Conservation (phyloP, 2,797 vertebrate species). For the Phoxinus dragarum region DNA sequence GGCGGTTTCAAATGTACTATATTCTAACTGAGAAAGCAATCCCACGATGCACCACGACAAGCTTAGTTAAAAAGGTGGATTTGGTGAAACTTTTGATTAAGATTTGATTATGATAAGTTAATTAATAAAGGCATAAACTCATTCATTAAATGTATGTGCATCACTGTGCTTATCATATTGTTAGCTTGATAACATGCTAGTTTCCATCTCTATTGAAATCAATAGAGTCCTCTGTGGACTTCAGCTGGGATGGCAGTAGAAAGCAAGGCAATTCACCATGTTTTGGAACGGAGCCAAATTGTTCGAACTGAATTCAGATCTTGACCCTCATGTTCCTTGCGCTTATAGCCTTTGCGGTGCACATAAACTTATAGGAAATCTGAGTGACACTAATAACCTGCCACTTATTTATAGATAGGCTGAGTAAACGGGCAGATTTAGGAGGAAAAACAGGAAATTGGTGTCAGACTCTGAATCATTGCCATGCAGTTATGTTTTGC, state of each 20-base stretch:
- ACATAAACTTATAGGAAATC: background rate
- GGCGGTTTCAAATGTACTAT: background rate
- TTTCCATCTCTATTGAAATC: background rate
- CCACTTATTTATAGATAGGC: conserved; percentile 16
- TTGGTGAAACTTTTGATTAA: too few relatives aligned
- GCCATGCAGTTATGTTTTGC: background rate
- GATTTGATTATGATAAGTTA: too few relatives aligned
- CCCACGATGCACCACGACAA: background rate
- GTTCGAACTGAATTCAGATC: conserved; percentile 17
- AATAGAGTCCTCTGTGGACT: background rate
- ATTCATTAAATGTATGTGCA: background rate
- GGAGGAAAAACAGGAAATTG: background rate
- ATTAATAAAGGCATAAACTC: background rate
- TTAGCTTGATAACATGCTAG: background rate
- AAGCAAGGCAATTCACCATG: background rate
- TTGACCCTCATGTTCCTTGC: conserved; percentile 17
- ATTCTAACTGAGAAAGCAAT: background rate
- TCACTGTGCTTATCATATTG: background rate
- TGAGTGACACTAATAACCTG: conserved; percentile 34
- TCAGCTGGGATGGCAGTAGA: background rate
- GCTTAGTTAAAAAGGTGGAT: background rate
- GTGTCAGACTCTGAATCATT: conserved; percentile 2
- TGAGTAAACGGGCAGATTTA: conserved; percentile 2
- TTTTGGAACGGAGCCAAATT: background rate
- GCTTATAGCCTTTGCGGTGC: conserved; percentile 10